Conservation (phyloP, 2,113 vertebrate genomes). For the Phyllostomus hastatus region DNA sequence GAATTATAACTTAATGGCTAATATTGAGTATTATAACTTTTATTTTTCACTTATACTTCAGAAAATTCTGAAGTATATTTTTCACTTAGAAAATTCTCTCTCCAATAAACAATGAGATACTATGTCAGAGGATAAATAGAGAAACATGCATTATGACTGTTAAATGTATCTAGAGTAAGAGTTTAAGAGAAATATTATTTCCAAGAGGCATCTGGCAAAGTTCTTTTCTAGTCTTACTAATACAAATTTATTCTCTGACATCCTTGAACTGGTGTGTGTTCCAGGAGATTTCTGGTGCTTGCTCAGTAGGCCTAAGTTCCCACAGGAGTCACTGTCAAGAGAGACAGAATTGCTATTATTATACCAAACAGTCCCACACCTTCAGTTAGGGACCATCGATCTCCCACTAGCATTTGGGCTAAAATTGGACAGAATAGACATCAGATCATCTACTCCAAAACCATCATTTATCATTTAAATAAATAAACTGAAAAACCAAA, state of each 20-base stretch:
- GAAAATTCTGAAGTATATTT: too few relatives aligned
- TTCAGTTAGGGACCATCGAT: neutral
- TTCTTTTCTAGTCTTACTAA: neutral
- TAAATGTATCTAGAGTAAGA: neutral
- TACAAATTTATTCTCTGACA: neutral
- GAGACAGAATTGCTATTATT: neutral
- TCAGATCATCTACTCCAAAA: neutral
- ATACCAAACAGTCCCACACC: neutral
- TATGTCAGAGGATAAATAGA: neutral
- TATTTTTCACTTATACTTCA: neutral
- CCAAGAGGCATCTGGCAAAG: neutral
- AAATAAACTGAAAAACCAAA: neutral
- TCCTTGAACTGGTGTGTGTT: neutral
- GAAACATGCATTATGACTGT: neutral
- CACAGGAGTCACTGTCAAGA: neutral
- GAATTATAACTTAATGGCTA: neutral
- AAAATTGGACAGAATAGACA: neutral
- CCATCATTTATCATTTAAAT: neutral
- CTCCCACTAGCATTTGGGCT: neutral
- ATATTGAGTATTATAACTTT: neutral
- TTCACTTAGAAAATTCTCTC: neutral
- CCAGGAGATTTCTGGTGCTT: neutral
- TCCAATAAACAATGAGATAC: neutral
- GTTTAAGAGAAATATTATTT: neutral
- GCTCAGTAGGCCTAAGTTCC: neutral